These are phyloP conservation scores for Sebastes schlegelii DNA, from an alignment of 2,113 vertebrate species.

Conservation along the genomic window DNA sequence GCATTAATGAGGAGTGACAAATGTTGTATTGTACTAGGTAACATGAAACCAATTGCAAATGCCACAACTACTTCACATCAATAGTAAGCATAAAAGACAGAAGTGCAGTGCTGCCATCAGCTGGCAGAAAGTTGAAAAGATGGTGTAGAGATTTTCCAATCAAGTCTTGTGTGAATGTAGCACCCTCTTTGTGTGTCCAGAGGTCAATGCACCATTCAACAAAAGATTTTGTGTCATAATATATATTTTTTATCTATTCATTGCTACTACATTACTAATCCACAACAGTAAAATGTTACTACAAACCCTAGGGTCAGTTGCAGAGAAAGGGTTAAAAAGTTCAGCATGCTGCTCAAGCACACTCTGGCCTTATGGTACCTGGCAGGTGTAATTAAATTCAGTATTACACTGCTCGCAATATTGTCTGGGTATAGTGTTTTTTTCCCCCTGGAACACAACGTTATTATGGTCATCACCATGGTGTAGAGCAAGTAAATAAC, in stretches of 20 bases:
- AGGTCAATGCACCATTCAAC: slow-evolving; percentile 25
- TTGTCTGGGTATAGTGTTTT: no score
- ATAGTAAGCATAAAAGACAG: not conserved
- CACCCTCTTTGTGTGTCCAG: slow-evolving; percentile 49
- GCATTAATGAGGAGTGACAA: not conserved
- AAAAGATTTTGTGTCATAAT: not conserved
- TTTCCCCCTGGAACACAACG: not conserved
- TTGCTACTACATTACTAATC: not conserved
- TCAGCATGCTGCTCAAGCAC: not conserved
- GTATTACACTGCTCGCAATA: not conserved
- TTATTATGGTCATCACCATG: not conserved
- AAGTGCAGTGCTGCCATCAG: slow-evolving; percentile 64
- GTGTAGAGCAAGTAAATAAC: not conserved
- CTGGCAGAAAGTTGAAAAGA: slow-evolving; percentile 27
- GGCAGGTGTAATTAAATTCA: not conserved
- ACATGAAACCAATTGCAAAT: not conserved
- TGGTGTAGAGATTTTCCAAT: not conserved
- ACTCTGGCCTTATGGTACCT: slow-evolving; percentile 5
- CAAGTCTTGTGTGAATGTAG: slow-evolving; percentile 6
- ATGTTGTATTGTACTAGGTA: not conserved
- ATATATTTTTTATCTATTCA: not conserved
- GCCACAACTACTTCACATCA: not conserved
- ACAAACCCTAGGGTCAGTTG: no score
- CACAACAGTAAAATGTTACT: not conserved
- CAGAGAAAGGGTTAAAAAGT: not conserved